Evolutionary conservation across 2,113 vertebrate genomes (phyloP).

Genomic region (Chelonoidis abingdonii): DNA sequence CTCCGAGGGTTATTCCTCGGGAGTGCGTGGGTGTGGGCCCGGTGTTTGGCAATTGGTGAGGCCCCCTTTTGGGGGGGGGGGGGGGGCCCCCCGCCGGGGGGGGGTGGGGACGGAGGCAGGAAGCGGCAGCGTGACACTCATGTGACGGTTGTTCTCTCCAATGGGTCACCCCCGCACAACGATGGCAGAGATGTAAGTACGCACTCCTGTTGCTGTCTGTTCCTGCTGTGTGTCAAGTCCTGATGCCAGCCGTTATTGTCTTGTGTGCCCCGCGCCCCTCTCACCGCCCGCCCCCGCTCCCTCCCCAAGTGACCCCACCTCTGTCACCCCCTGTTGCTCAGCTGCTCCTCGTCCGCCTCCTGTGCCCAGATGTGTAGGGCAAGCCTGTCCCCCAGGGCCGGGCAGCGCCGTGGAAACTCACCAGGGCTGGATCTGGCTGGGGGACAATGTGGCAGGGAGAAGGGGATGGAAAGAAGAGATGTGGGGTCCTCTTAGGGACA

Average conservation of each 20-base stretch:
- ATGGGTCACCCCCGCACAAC: too few species aligned
- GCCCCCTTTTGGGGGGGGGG: too few species aligned
- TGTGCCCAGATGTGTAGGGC: not conserved
- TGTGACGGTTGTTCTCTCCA: conserved; percentile 67
- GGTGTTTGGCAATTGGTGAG: not conserved
- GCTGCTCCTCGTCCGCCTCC: not conserved
- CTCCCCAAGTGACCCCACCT: conserved; percentile 30
- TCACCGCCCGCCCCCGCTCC: not conserved
- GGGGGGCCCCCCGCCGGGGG: too few species aligned
- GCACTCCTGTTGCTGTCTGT: too few species aligned
- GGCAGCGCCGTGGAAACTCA: not conserved
- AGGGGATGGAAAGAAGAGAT: not conserved
- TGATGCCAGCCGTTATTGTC: conserved; percentile 84
- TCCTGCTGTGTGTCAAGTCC: conserved; percentile 84
- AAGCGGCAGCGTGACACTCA: conserved; percentile 47
- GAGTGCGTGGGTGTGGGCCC: not conserved
- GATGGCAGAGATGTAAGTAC: conserved; percentile 99
- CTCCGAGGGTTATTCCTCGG: not conserved
- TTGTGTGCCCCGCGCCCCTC: conserved; percentile 67
- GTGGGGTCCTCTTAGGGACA: not conserved
- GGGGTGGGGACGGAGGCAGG: conserved; percentile 45
- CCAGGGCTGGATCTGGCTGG: not conserved
- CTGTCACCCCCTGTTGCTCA: conserved; percentile 60
- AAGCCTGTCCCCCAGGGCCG: not conserved
- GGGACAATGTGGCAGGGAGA: accelerated